phyloP scores from a whole-genome alignment of 2,797 vertebrate genomes.

The Syngnathus rostellatus region DNA sequence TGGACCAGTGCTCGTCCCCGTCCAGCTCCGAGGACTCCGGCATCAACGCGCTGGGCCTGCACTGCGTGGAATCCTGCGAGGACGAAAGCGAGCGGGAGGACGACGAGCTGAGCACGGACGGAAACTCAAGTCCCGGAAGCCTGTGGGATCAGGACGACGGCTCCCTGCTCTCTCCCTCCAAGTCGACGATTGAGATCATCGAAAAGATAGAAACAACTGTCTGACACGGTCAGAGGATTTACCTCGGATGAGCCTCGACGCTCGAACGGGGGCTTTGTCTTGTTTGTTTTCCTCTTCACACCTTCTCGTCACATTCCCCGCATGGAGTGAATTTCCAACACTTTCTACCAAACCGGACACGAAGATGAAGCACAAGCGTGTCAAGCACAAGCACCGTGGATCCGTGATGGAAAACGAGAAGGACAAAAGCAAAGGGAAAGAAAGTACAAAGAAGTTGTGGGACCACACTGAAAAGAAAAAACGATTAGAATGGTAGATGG shows the following conservation, averaged over 20 bases:
- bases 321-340: slow-evolving; percentile 48
- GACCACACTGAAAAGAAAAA: too few species aligned
- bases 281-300: slow-evolving; percentile 35
- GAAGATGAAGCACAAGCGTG: slow-evolving; percentile 41
- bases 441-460: not conserved
- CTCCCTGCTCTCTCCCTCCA: slow-evolving; percentile 86
- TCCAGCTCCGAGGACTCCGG: slow-evolving; percentile 97
- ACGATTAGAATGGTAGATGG: too few species aligned
- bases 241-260: slow-evolving; percentile 20
- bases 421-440: slow-evolving; percentile 7
- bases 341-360: slow-evolving; percentile 23
- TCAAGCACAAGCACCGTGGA: slow-evolving; percentile 40
- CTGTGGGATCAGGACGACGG: slow-evolving; percentile 91
- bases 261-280: slow-evolving; percentile 22
- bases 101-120: slow-evolving; percentile 67
- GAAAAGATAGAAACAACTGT: slow-evolving; percentile 98
- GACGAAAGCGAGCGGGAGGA: slow-evolving; percentile 74
- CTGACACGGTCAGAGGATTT: slow-evolving; percentile 45
- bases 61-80: slow-evolving; percentile 88
- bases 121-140: slow-evolving; percentile 82
- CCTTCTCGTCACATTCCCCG: slow-evolving; percentile 31
- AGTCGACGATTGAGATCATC: slow-evolving; percentile 92
- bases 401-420: slow-evolving; percentile 2
- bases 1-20: slow-evolving; percentile 90
- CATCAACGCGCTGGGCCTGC: slow-evolving; percentile 88